These are phyloP conservation scores for Spea hammondii DNA, from an alignment of 2,797 vertebrate genomes.

Conservation along the genomic window DNA sequence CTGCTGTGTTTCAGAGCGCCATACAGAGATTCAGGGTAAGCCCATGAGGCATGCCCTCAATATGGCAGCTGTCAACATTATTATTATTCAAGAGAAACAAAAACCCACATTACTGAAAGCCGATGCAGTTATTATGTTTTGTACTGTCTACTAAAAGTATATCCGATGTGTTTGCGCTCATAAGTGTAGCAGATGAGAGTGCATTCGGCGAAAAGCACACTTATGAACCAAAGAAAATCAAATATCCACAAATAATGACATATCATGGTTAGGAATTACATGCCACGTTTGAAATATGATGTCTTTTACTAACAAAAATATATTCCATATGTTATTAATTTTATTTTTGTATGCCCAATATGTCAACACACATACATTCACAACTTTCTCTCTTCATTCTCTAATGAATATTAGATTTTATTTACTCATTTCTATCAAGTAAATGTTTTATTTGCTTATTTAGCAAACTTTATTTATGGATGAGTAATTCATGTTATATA, in stretches of 20 bases:
- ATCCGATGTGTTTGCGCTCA: not conserved
- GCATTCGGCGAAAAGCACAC: not conserved
- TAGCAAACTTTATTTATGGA: too few relatives aligned
- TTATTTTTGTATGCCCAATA: not conserved
- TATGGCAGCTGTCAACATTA: conserved; percentile 38
- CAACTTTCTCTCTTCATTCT: too few relatives aligned
- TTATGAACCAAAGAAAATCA: not conserved
- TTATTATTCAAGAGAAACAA: conserved; percentile 31
- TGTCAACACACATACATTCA: too few relatives aligned
- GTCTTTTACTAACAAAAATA: not conserved
- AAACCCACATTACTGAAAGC: conserved; percentile 29
- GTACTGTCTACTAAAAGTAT: not conserved
- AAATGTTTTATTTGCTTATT: too few relatives aligned
- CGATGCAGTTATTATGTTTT: conserved; percentile 22
- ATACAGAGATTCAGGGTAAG: conserved; percentile 14
- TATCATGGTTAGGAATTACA: not conserved
- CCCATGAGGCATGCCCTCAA: conserved; percentile 33
- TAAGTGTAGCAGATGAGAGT: not conserved
- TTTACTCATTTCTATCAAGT: too few relatives aligned
- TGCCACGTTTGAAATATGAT: not conserved
- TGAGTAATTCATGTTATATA: too few relatives aligned
- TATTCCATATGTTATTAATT: not conserved
- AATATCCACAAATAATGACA: not conserved
- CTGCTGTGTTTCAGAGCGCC: conserved; percentile 25
- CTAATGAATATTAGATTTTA: too few relatives aligned